Conservation (phyloP, 2,113 vertebrate species). For the Pelusios castaneus region DNA sequence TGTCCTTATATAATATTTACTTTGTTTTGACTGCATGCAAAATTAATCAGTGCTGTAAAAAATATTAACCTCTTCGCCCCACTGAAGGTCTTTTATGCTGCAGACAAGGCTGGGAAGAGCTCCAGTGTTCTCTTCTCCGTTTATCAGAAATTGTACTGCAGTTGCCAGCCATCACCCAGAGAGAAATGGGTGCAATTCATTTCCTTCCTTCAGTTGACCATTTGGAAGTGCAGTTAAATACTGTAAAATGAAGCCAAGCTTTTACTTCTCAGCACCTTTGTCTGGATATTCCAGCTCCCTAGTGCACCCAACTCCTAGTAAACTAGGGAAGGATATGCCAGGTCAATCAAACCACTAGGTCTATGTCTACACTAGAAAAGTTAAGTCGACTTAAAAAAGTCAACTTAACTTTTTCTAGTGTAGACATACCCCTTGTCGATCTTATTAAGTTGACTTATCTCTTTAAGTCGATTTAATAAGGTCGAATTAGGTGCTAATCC, state of each 20-base stretch:
- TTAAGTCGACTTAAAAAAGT: too few species aligned
- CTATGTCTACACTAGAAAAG: too few species aligned
- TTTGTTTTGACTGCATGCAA: not conserved
- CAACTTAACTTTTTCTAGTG: too few species aligned
- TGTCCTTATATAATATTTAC: not conserved
- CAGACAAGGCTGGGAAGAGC: not conserved
- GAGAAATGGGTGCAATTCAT: not conserved
- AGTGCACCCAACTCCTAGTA: not conserved
- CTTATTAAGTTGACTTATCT: too few species aligned
- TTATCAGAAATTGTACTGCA: not conserved
- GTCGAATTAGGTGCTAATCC: too few species aligned
- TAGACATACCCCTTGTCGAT: too few species aligned
- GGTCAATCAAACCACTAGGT: rapidly evolving
- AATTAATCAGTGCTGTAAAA: not conserved
- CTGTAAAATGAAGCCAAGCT: not conserved
- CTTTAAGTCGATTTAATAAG: too few species aligned
- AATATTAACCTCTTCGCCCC: not conserved
- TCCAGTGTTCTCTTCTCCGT: not conserved
- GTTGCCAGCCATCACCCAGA: not conserved
- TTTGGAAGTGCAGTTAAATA: not conserved
- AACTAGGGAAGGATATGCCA: not conserved
- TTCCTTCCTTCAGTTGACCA: not conserved
- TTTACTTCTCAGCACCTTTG: not conserved
- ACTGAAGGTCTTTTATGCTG: not conserved
- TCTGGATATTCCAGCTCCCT: not conserved